Conservation (phyloP, 2,888 invertebrate genomes). For the Drosophila ustulata region DNA sequence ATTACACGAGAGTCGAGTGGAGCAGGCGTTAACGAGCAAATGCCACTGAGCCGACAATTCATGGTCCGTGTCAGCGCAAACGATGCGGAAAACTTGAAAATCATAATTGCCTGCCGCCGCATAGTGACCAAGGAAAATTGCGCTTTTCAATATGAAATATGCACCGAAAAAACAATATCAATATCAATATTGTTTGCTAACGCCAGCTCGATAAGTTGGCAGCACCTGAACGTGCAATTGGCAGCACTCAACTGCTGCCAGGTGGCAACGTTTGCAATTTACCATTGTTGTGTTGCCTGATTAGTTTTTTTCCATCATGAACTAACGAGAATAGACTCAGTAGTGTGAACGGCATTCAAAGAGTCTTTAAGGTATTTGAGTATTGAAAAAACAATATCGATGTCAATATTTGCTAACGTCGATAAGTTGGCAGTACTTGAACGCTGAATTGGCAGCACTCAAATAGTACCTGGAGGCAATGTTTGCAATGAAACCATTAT, state of each 20-base stretch:
- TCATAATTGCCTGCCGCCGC: constrained; percentile 51
- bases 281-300: no score
- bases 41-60: constrained; percentile 49
- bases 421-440: constrained; percentile 1
- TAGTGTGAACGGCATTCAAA: no score
- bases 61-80: constrained; percentile 51
- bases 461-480: no score
- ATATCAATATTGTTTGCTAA: neutral
- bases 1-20: neutral
- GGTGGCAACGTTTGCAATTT: neutral
- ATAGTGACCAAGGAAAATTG: constrained; percentile 21
- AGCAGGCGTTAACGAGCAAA: constrained; percentile 56
- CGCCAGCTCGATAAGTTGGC: constrained; percentile 7
- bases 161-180: constrained; percentile 6
- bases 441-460: neutral
- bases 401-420: neutral
- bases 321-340: no score
- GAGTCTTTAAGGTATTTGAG: no score
- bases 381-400: constrained; percentile 5
- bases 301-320: no score
- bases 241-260: neutral
- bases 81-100: constrained; percentile 59
- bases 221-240: neutral
- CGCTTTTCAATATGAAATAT: constrained; percentile 14
- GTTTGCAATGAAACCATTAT: neutral